Conservation (phyloP, 2,797 vertebrate species). For the Malacoctenus gilli region DNA sequence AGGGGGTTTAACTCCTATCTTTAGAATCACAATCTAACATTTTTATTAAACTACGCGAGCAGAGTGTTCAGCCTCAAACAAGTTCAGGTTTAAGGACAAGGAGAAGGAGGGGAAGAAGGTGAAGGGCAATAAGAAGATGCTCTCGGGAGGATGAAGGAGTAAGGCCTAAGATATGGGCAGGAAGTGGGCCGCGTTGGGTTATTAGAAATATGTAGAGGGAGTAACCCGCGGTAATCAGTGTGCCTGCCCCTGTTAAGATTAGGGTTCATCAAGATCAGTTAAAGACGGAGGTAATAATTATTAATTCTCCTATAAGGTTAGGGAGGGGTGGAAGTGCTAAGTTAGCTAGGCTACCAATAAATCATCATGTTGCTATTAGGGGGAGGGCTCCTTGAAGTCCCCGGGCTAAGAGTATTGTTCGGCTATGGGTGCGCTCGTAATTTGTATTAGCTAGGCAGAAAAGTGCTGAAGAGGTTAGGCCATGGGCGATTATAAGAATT, state of each 20-base stretch:
- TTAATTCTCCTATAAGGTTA: slow-evolving; percentile 55
- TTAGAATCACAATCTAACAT: slow-evolving; percentile 70
- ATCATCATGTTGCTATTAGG: slow-evolving; percentile 38
- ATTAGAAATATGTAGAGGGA: slow-evolving; percentile 34
- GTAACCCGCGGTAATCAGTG: slow-evolving; percentile 33
- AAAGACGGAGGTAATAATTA: slow-evolving; percentile 43
- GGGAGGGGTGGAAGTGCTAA: slow-evolving; percentile 36
- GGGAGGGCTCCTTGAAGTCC: slow-evolving; percentile 38
- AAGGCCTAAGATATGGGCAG: fast-evolving
- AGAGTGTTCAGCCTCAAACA: not conserved
- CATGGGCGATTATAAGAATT: slow-evolving; percentile 56
- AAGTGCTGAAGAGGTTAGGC: slow-evolving; percentile 39
- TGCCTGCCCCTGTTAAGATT: fast-evolving
- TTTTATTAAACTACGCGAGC: slow-evolving; percentile 64
- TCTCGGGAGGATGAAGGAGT: slow-evolving; percentile 47
- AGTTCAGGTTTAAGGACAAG: slow-evolving; percentile 11
- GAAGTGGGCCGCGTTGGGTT: slow-evolving; percentile 22
- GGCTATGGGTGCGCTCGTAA: slow-evolving; percentile 54
- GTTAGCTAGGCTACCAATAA: slow-evolving; percentile 28
- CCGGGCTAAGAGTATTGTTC: not conserved
- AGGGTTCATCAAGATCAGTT: slow-evolving; percentile 45
- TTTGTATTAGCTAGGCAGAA: slow-evolving; percentile 63
- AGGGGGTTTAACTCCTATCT: slow-evolving; percentile 44
- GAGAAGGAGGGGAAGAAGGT: fast-evolving
- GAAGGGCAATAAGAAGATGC: slow-evolving; percentile 18